Evolutionary conservation across 2,888 invertebrate species (phyloP), one percentile per base, ranked within the genome.

Genomic region (Chalcis sispes): DNA sequence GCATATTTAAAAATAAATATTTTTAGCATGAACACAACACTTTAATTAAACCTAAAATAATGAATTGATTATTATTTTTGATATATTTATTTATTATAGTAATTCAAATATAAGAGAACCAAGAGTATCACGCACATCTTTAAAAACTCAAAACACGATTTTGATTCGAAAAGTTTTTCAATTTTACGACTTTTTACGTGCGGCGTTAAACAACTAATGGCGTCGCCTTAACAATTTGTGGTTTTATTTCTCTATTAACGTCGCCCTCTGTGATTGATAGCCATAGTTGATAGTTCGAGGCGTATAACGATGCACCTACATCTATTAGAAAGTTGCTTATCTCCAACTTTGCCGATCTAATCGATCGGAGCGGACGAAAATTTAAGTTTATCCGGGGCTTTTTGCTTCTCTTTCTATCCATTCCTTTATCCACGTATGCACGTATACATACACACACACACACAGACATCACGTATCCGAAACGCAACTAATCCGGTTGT

Each of bases 191-290:
- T 20, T 18, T 27, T 66, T 18, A 32, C 23, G 7, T 2, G 42
- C 15, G 15, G 46, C 46, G 40, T 10, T 13, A 3, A 52, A 10
- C 29, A 36, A 20, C 61, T 50, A 61, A 20, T 13, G 61, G 36
- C 15, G 36, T 18, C 10, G 32, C 32, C 46, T 48, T 48, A 65
- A 58, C 42, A 65, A 65, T 72, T 72, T 58, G 58, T 36, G 72
- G 54, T 58, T 65, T 64, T 64, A 72, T 56, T 72, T 72, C 64
- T 72, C 72, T 58, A 36, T 65, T 58, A 62, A 65, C 48, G 32
- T 65, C 48, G 25, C 42, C 15, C 32, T 32, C 32, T 20, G 15
- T 62, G 71, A 71, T 62, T 71, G 50, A 71, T 62, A 42, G 52
- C 20, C 8, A 15, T 23, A 50, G 52, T 40, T 40, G 52, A 54